These are phyloP conservation scores for Pycnonotus jocosus DNA, from an alignment of 2,113 vertebrate species.

Conservation along the genomic window DNA sequence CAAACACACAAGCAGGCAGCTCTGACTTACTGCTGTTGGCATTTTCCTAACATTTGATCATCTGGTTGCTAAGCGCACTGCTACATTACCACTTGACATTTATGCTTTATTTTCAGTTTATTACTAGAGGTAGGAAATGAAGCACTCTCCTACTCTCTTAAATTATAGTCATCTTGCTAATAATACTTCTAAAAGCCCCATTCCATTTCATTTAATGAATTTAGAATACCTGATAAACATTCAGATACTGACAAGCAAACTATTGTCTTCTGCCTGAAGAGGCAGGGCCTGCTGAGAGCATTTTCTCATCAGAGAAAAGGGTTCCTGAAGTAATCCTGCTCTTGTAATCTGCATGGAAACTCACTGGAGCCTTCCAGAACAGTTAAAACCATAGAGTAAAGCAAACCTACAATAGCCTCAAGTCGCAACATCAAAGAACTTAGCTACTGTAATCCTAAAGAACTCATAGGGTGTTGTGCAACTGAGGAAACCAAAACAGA, in stretches of 20 bases:
- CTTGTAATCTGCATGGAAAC: background rate
- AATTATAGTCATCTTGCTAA: conserved; percentile 42
- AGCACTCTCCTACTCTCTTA: conserved; percentile 9
- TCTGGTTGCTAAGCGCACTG: conserved; percentile 48
- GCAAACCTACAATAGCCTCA: background rate
- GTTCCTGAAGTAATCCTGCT: background rate
- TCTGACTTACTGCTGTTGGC: conserved; percentile 30
- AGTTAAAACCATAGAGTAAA: background rate
- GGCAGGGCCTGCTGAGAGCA: background rate
- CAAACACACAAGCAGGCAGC: background rate
- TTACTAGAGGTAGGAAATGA: conserved; percentile 41
- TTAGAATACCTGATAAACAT: conserved; percentile 12
- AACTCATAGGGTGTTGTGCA: background rate
- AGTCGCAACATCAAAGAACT: background rate
- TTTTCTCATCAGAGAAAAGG: background rate
- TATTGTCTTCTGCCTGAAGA: background rate
- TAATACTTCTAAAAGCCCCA: conserved; percentile 18
- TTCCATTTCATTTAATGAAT: conserved; percentile 24
- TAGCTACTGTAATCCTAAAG: background rate
- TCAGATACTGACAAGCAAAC: background rate
- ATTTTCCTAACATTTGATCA: conserved; percentile 57
- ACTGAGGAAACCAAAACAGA: background rate
- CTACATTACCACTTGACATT: conserved; percentile 52
- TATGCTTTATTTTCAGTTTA: conserved; percentile 47
- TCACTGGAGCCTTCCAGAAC: background rate